Evolutionary conservation across 2,797 vertebrate species (phyloP).

Genomic region (Lepilemur ruficaudatus): DNA sequence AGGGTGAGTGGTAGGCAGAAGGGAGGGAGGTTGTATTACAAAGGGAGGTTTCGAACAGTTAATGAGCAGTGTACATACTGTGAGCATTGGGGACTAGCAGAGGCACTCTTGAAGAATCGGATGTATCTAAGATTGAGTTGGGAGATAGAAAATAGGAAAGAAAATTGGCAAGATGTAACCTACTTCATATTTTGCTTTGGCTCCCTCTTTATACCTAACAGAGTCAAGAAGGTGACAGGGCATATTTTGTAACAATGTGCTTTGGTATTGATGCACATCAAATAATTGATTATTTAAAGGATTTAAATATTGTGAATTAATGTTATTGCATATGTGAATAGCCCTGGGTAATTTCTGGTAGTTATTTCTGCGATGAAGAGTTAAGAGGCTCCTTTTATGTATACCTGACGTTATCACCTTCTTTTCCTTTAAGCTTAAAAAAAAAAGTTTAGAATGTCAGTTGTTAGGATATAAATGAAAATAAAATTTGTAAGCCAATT

Average conservation of each 20-base stretch:
- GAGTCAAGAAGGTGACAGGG: neutral
- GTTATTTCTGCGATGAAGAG: neutral
- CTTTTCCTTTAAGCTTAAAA: neutral
- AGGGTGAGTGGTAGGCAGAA: neutral
- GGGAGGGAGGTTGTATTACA: neutral
- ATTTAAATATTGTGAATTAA: constrained; percentile 5
- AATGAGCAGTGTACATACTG: neutral
- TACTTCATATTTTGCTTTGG: neutral
- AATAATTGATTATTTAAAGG: constrained; percentile 2
- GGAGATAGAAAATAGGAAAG: neutral
- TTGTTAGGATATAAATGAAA: constrained; percentile 3
- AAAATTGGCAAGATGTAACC: neutral
- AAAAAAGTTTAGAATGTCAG: neutral
- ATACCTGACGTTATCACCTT: neutral
- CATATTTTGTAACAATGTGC: neutral
- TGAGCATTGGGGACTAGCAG: neutral
- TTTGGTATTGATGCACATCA: neutral
- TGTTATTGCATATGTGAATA: neutral
- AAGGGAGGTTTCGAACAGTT: neutral
- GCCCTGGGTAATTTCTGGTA: neutral
- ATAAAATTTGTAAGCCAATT: neutral
- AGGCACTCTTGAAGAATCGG: neutral
- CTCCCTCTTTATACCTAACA: neutral
- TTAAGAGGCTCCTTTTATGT: neutral
- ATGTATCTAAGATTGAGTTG: neutral